Base-by-base conservation (phyloP, 2,888 invertebrate genomes). In the Tetanocera ferruginea region DNA sequence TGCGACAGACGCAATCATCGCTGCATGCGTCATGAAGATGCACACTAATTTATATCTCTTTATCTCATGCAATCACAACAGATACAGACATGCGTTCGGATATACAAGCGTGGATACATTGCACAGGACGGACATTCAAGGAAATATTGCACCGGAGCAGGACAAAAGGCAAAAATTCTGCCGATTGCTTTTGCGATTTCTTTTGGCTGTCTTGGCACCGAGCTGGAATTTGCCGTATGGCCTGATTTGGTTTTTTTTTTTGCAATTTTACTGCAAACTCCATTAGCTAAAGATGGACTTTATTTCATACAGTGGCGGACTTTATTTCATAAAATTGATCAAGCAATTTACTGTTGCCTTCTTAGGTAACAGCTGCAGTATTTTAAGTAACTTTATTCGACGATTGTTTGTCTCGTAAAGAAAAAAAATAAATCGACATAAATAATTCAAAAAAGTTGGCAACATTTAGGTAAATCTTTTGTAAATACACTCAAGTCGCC, bases 21-120 rank as follows among this genome's bases (percentile, higher is more conserved):
- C 6, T 31, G 3, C 62, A 62, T 62, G 62, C 62, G 62, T 62
- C 43, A 43, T 43, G 43, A 43, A 43, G 43, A 43, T 43, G 55
- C 23, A 11, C 23, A n/a, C 37, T n/a, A 66, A 66, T 52, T 19
- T 25, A 62, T 73, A 57, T 57, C 73, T 60, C 60, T 73, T 73
- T 37, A 43, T 62, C 43, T 62, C 55, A 52, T 25, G 55, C 71
- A 6, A 9, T 11, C 31, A 70, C 23, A 55, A 23, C 71, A 31
- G 57, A 52, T n/a, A n/a, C 55, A 31, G 31, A 57, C 14, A 11
- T 57, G 0, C 17, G 57, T 23, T 69, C 49, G 28, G 4, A 69
- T 28, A 69, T 8, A 19, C 37, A 66, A 17, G 43, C 66, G 2
- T 9, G 6, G n/a, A 28, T 25, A 60, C n/a, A 11, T 17, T 25